Evolutionary conservation across 2,888 invertebrate species (phyloP).

Genomic region (Pandemis heparana): DNA sequence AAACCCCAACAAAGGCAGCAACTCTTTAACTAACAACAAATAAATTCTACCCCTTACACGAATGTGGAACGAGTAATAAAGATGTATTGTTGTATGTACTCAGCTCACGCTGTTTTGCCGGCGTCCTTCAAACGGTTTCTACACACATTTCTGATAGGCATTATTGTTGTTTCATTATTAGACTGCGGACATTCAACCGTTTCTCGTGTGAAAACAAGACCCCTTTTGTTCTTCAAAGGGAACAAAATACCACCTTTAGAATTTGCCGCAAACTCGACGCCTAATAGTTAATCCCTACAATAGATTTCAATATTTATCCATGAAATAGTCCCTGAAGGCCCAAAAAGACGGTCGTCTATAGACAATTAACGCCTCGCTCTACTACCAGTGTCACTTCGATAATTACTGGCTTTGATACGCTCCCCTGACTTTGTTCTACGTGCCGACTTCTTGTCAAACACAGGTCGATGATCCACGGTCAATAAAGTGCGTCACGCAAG

Average conservation of each 20-base stretch:
- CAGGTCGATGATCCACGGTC: constrained; percentile 62
- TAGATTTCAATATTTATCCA: background rate
- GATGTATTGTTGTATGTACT: constrained; percentile 34
- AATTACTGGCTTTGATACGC: constrained; percentile 19
- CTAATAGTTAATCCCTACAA: background rate
- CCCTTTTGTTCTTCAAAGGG: constrained; percentile 29
- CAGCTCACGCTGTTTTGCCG: constrained; percentile 35
- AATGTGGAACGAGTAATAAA: constrained; percentile 35
- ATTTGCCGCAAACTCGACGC: constrained; percentile 10
- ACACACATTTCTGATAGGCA: constrained; percentile 34
- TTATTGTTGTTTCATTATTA: constrained; percentile 39
- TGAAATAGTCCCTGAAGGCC: constrained; percentile 5
- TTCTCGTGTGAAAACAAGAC: constrained; percentile 37
- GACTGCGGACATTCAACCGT: constrained; percentile 31
- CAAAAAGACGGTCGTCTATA: background rate
- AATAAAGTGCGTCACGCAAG: constrained; percentile 63
- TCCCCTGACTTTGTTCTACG: constrained; percentile 35
- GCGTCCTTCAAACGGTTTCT: constrained; percentile 39
- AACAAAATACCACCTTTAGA: constrained; percentile 22
- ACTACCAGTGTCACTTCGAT: constrained; percentile 34
- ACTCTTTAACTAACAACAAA: constrained; percentile 35
- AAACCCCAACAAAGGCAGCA: constrained; percentile 25
- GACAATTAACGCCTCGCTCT: constrained; percentile 8
- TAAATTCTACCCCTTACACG: constrained; percentile 24
- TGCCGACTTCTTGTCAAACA: constrained; percentile 37